Evolutionary conservation across 2,888 invertebrate species (phyloP).

Genomic region (Dolichomitus sp.): DNA sequence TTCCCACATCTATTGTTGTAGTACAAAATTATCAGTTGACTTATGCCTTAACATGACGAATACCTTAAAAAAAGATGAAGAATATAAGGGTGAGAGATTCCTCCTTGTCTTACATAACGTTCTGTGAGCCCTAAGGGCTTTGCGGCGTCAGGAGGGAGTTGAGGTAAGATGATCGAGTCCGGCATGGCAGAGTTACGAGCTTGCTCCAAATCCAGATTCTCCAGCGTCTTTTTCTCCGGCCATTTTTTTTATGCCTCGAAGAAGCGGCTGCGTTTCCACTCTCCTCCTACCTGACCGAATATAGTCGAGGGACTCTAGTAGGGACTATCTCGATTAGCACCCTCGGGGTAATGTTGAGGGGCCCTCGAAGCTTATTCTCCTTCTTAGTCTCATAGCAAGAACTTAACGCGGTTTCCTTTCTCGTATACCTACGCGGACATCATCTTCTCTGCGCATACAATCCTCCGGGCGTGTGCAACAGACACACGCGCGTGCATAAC

Average conservation of each 20-base stretch:
- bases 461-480: conserved; percentile 57
- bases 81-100: conserved; percentile 4
- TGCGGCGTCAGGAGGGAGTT: background rate
- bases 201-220: conserved; percentile 70
- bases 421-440: background rate
- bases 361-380: conserved; percentile 14
- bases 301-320: conserved; percentile 13
- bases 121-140: conserved; percentile 10
- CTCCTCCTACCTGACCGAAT: conserved; percentile 23
- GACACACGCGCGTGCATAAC: conserved; percentile 11
- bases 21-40: background rate
- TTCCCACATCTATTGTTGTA: background rate
- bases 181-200: conserved; percentile 69
- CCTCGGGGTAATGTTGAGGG: conserved; percentile 28
- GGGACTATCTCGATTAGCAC: conserved; percentile 42
- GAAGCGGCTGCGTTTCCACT: conserved; percentile 6
- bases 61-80: background rate
- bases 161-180: conserved; percentile 16
- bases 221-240: conserved; percentile 8
- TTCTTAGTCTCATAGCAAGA: background rate
- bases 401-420: conserved; percentile 29
- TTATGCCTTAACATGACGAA: background rate
- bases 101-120: conserved; percentile 12
- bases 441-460: background rate
- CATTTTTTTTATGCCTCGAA: conserved; percentile 15